Conservation (phyloP, 2,888 invertebrate species). For the Anagyrus pseudococci region DNA sequence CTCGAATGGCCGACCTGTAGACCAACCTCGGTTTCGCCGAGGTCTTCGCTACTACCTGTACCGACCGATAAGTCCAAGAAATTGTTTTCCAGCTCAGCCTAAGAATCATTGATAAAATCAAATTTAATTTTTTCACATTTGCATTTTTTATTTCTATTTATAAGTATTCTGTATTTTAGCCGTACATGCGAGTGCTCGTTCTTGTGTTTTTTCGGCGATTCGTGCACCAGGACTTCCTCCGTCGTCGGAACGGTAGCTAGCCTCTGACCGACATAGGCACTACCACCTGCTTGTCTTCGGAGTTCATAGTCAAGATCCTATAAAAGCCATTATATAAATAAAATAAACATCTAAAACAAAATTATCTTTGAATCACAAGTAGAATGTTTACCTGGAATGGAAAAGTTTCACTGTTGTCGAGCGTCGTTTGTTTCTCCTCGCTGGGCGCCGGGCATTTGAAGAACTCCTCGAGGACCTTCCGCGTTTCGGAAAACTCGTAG, state of each 20-base stretch:
- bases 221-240: constrained; percentile 59
- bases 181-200: constrained; percentile 55
- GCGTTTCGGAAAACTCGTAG: constrained; percentile 91
- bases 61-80: constrained; percentile 69
- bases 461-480: constrained; percentile 91
- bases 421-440: constrained; percentile 63
- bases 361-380: too few species aligned
- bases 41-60: constrained; percentile 70
- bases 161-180: not conserved
- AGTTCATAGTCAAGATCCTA: constrained; percentile 82
- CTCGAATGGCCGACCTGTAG: constrained; percentile 75
- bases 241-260: constrained; percentile 68
- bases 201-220: constrained; percentile 59
- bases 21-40: constrained; percentile 71
- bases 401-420: constrained; percentile 55
- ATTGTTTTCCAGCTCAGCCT: constrained; percentile 68
- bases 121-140: too few species aligned
- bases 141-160: not conserved
- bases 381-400: constrained; percentile 66
- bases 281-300: constrained; percentile 72
- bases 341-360: not conserved
- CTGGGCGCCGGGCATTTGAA: constrained; percentile 80
- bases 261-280: constrained; percentile 79
- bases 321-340: not conserved
- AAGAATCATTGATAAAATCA: too few species aligned